Conservation (phyloP, 2,113 vertebrate genomes). For the Passer montanus region DNA sequence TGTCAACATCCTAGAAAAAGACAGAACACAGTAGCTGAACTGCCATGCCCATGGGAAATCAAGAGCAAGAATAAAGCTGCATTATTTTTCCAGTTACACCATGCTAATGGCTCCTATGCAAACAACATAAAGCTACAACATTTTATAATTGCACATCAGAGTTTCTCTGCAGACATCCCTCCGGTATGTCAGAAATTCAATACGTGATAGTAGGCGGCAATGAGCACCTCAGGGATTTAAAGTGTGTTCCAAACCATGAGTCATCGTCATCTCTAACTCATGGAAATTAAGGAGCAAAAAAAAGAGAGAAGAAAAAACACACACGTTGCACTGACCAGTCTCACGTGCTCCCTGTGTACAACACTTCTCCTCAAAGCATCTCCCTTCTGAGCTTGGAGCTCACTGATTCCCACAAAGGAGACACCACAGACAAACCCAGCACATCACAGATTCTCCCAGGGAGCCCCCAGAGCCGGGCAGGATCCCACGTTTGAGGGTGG, state of each 20-base stretch:
- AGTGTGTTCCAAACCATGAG: conserved; percentile 57
- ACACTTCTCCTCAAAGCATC: not conserved
- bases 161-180: conserved; percentile 61
- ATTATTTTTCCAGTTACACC: not conserved
- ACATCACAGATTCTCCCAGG: not conserved
- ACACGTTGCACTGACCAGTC: not conserved
- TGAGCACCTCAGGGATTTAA: conserved; percentile 63
- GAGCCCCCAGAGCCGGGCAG: not conserved
- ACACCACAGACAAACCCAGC: not conserved
- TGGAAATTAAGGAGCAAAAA: conserved; percentile 12
- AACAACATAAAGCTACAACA: conserved; percentile 32
- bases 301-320: not conserved
- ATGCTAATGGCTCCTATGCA: conserved; percentile 53
- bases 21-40: conserved; percentile 38
- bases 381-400: not conserved
- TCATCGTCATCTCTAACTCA: conserved; percentile 47
- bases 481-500: fast-evolving
- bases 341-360: not conserved
- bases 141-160: conserved; percentile 52
- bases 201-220: conserved; percentile 57
- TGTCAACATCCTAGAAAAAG: conserved; percentile 61
- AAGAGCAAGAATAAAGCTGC: not conserved
- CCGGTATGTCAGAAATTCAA: conserved; percentile 63
- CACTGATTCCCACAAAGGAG: fast-evolving
- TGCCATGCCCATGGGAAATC: conserved; percentile 35